These are phyloP conservation scores for Rhabdophis nuchalis DNA, from an alignment of 2,797 vertebrate species.

Conservation along the genomic window DNA sequence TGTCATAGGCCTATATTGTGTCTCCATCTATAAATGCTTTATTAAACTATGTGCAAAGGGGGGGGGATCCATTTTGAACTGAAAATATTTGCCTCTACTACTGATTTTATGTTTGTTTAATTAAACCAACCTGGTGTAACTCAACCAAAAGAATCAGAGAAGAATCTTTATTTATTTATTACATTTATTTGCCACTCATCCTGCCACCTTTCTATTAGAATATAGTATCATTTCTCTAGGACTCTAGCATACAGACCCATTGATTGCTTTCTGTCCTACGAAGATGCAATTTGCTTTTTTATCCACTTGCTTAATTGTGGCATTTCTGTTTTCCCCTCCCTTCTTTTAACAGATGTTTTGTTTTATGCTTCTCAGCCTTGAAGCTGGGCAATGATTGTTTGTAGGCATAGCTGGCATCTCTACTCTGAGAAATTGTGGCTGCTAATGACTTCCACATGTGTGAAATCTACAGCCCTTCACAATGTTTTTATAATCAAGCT, in stretches of 20 bases:
- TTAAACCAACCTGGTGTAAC: background rate
- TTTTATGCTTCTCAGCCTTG: background rate
- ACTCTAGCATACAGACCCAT: background rate
- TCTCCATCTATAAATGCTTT: background rate
- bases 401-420: background rate
- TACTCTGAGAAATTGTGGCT: background rate
- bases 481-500: background rate
- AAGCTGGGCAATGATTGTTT: background rate
- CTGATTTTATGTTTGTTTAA: background rate
- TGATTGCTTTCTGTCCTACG: background rate
- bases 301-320: background rate
- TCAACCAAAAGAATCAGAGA: background rate
- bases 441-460: background rate
- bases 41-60: background rate
- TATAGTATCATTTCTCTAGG: background rate
- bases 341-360: background rate
- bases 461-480: background rate
- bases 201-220: background rate
- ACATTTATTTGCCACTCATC: background rate
- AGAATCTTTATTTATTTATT: background rate
- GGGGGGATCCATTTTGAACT: background rate
- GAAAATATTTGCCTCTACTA: background rate
- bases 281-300: background rate
- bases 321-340: background rate
- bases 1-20: background rate